Conservation (phyloP, 2,113 vertebrate genomes). For the Rissa tridactyla region DNA sequence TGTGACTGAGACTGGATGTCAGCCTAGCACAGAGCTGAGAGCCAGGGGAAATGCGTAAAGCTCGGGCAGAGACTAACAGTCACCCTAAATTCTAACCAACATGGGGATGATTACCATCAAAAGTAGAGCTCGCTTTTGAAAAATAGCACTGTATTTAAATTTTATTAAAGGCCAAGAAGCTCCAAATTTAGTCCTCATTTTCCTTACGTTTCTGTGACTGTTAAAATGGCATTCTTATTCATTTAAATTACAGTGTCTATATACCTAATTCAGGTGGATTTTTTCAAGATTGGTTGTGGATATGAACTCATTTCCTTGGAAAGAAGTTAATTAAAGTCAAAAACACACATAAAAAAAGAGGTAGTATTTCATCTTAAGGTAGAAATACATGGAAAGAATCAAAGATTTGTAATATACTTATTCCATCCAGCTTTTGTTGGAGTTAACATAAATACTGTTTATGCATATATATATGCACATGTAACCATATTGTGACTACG, state of each 20-base stretch:
- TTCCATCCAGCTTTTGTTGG: not conserved
- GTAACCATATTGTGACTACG: not conserved
- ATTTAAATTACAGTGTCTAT: not conserved
- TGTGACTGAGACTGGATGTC: not conserved
- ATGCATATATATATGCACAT: not conserved
- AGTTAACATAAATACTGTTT: not conserved
- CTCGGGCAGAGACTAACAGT: not conserved
- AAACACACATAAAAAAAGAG: not conserved
- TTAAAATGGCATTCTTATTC: not conserved
- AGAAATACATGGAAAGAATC: not conserved
- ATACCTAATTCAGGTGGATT: not conserved
- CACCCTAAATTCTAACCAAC: not conserved
- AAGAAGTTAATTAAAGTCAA: not conserved
- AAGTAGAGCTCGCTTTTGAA: not conserved
- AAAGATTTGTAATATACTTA: not conserved
- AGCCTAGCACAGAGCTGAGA: not conserved
- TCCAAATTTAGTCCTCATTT: not conserved
- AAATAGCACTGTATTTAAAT: not conserved
- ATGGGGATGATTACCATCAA: not conserved
- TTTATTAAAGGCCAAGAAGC: not conserved
- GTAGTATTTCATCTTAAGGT: not conserved
- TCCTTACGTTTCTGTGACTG: not conserved
- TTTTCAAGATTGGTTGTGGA: not conserved
- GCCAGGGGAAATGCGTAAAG: not conserved
- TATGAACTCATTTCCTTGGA: not conserved